Base-by-base conservation (phyloP, 2,797 vertebrate species). In the Silurus aristotelis region DNA sequence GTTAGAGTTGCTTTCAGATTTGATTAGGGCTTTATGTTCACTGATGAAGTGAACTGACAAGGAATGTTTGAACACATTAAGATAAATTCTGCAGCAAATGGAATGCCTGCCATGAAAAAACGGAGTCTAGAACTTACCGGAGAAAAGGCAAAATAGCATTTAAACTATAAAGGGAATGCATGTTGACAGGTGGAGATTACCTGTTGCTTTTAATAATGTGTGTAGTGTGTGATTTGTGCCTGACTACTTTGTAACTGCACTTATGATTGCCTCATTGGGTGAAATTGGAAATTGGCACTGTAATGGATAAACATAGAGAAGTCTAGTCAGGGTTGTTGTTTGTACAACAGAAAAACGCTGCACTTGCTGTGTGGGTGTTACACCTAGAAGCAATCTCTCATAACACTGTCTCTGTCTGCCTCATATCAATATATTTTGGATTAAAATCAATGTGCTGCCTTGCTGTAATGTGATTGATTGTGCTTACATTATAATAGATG, bases 401-500 rank as follows among this genome's bases (percentile, higher is more conserved):
- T 31, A 58, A 60, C 75, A 20, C 52, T 66, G 15, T 73, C 56
- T 63, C 78, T 76, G 77, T 58, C 60, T 86, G 56, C 9, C 56
- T 66, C 14, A 5, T 67, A 83, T 86, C 80, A 55, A 70, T 83
- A 73, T 63, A 78, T 87, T 84, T 80, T 77, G 66, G 38, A 87
- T 83, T 43, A 85, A 85, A 89, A 85, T 88, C 87, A 81, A 86
- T 89, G 60, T 46, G 61, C 83, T 82, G 67, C 82, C 85, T 87
- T 17, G 10, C 82, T 83, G 31, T 86, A 88, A 83, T 88, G 66
- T 77, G 77, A 86, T 84, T 87, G 77, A 86, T 86, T 82, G 70
- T 70, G 79, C 83, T 85, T 83, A 48, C 80, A 56, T 71, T 86
- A 83, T 75, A 68, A 70, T 61, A 73, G 80, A 85, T 80, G 64